These are phyloP conservation scores for Masnerella sp. DNA, from an alignment of 2,888 invertebrate species.

Conservation along the genomic window DNA sequence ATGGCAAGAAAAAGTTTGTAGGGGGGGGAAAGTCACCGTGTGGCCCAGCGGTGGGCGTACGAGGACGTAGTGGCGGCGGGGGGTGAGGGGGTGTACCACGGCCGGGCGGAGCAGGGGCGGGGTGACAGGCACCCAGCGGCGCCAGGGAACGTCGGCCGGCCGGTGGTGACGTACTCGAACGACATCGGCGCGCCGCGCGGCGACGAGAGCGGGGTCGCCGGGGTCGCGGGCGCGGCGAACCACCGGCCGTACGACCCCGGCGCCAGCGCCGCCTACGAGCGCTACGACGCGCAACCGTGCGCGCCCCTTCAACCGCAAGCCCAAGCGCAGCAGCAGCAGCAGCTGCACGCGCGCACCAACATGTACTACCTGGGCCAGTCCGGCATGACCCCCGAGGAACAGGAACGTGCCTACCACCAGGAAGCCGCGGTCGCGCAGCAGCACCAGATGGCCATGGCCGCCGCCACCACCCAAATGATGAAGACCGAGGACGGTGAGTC, in stretches of 20 bases:
- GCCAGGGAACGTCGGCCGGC: constrained; percentile 79
- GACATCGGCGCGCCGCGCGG: constrained; percentile 78
- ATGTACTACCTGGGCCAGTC: constrained; percentile 82
- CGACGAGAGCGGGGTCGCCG: constrained; percentile 79
- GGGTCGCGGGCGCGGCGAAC: constrained; percentile 78
- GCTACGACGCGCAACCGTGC: constrained; percentile 80
- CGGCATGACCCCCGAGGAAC: constrained; percentile 80
- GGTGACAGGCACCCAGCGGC: constrained; percentile 74
- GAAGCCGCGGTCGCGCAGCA: constrained; percentile 78
- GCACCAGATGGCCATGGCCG: constrained; percentile 80
- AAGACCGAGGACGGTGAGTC: constrained; percentile 82
- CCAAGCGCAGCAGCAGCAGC: constrained; percentile 76
- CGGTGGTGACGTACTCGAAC: constrained; percentile 81
- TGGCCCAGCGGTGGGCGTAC: constrained; percentile 83
- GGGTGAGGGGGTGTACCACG: constrained; percentile 76
- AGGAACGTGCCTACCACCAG: constrained; percentile 82
- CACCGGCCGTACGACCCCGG: constrained; percentile 82
- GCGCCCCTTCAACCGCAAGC: constrained; percentile 75
- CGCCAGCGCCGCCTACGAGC: constrained; percentile 81
- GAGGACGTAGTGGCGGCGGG: constrained; percentile 82
- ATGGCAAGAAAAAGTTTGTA: no score
- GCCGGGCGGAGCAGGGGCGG: constrained; percentile 73
- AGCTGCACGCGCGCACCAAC: constrained; percentile 79
- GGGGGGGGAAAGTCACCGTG: no score
- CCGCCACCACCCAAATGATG: constrained; percentile 80